Conservation (phyloP, 2,797 vertebrate genomes). For the Linurgus olivaceus region DNA sequence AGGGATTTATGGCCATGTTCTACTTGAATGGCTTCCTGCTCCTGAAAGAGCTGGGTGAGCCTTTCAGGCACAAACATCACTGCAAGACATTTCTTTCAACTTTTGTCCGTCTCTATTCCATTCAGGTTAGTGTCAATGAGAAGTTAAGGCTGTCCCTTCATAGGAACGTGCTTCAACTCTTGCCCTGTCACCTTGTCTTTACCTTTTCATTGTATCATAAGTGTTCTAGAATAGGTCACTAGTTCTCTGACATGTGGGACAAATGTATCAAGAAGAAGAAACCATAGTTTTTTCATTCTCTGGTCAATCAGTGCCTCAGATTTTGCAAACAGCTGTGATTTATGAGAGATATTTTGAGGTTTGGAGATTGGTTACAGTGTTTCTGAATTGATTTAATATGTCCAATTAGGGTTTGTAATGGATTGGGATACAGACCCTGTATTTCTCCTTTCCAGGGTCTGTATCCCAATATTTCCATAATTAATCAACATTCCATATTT, state of each 20-base stretch:
- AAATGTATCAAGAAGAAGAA: neutral
- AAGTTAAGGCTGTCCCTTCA: neutral
- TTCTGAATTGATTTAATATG: neutral
- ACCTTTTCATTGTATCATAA: neutral
- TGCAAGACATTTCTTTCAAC: neutral
- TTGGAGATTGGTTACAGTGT: neutral
- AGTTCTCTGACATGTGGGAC: neutral
- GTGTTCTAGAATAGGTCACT: neutral
- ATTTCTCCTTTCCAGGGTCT: neutral
- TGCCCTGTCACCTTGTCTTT: neutral
- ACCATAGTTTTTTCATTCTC: neutral
- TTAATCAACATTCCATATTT: neutral
- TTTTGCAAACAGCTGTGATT: neutral
- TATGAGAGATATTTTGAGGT: neutral
- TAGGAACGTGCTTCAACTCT: neutral
- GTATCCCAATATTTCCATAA: neutral
- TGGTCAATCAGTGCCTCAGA: neutral
- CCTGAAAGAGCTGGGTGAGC: slow-evolving; percentile 5
- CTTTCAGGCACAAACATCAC: neutral
- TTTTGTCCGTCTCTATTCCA: neutral
- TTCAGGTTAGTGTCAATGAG: neutral
- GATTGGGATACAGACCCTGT: too few relatives aligned
- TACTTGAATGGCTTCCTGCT: neutral
- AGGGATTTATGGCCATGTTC: neutral
- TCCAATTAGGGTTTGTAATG: neutral